Conservation (phyloP, 2,113 vertebrate species). For the Tursiops truncatus region DNA sequence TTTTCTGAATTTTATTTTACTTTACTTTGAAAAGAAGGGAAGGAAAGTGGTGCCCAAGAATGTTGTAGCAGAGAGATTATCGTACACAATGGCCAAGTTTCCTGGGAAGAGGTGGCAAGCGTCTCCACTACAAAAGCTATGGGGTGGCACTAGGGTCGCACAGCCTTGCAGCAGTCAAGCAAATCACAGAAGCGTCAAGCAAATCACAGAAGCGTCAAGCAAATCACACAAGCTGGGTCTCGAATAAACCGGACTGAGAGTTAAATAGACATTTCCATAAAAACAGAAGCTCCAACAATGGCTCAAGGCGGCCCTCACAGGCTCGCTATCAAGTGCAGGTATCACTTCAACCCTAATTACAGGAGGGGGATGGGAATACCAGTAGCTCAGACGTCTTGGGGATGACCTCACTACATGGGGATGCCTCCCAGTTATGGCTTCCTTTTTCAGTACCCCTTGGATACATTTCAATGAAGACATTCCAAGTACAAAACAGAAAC, state of each 20-base stretch:
- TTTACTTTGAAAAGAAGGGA: background rate
- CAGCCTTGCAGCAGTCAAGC: background rate
- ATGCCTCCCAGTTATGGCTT: background rate
- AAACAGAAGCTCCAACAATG: background rate
- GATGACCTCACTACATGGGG: background rate
- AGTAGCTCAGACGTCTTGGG: background rate
- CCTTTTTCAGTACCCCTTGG: background rate
- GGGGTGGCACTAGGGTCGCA: background rate
- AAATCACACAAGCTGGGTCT: background rate
- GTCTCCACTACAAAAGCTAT: background rate
- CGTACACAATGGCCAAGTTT: background rate
- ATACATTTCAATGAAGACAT: background rate
- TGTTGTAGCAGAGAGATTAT: background rate
- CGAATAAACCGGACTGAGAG: background rate
- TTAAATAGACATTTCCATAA: conserved; percentile 13
- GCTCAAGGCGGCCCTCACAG: background rate
- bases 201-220: background rate
- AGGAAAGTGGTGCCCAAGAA: background rate
- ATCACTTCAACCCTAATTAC: background rate
- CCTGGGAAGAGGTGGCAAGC: background rate
- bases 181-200: background rate
- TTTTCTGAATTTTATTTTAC: background rate
- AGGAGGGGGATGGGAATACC: background rate
- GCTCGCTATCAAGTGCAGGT: background rate
- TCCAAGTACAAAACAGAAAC: background rate